Conservation (phyloP, 2,888 invertebrate genomes). For the Tenthredo distinguenda region DNA sequence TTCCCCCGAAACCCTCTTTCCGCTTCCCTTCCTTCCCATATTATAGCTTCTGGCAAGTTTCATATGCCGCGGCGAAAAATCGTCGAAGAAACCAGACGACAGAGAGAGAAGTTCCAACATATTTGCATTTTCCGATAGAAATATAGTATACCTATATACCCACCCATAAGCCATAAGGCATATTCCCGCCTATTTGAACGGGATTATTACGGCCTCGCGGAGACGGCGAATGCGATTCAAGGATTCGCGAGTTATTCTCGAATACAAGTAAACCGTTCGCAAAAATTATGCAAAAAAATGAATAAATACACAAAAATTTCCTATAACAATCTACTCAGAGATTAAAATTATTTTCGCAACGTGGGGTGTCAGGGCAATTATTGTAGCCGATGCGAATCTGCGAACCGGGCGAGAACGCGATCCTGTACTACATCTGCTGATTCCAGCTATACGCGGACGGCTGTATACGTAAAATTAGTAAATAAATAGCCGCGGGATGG, state of each 20-base stretch:
- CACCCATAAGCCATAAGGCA: background rate
- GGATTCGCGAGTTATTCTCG: background rate
- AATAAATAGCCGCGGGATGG: background rate
- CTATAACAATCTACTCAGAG: too few relatives aligned
- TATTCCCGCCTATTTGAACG: background rate
- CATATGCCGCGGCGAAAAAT: background rate
- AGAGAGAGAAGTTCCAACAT: background rate
- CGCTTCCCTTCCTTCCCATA: background rate
- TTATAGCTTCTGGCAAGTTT: background rate
- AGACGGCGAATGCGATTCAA: background rate
- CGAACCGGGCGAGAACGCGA: too few relatives aligned
- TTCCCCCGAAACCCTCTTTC: background rate
- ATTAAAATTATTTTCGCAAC: too few relatives aligned
- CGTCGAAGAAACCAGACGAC: background rate
- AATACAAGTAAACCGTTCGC: background rate
- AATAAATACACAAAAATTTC: too few relatives aligned
- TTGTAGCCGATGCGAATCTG: too few relatives aligned
- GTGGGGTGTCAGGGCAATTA: too few relatives aligned
- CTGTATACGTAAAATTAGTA: too few relatives aligned
- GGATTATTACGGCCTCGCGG: background rate
- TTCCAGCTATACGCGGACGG: too few relatives aligned
- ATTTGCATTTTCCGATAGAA: background rate
- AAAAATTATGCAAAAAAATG: background rate
- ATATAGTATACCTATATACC: background rate
- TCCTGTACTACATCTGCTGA: too few relatives aligned